Evolutionary conservation across 2,113 vertebrate species (phyloP).

Genomic region (Trogon surrucura): DNA sequence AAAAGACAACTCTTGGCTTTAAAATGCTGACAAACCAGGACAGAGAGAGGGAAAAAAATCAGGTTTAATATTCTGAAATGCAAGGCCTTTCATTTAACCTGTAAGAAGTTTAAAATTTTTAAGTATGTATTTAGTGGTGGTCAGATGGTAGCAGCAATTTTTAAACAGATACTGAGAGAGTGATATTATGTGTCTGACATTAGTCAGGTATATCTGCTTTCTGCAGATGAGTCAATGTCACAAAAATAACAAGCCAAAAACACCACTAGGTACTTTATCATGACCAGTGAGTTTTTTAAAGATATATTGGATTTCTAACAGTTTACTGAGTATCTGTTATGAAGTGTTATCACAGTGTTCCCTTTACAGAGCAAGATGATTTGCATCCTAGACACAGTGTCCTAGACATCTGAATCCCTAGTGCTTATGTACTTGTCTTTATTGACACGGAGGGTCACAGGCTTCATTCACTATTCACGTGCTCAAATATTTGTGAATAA

Average conservation of each 20-base stretch:
- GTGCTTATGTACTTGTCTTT: conserved; percentile 4
- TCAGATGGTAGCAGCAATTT: background rate
- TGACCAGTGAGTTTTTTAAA: background rate
- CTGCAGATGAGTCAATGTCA: background rate
- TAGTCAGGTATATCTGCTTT: background rate
- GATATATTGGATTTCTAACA: background rate
- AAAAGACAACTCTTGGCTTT: background rate
- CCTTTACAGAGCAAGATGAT: background rate
- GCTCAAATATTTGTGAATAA: conserved; percentile 64
- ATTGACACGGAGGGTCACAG: conserved; percentile 15
- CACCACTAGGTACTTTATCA: background rate
- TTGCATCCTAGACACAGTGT: background rate
- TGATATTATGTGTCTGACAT: background rate
- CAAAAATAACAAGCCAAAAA: background rate
- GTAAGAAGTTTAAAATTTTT: background rate
- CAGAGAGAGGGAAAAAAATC: background rate
- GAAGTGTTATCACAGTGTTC: background rate
- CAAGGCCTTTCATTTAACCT: background rate
- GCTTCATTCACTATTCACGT: conserved; percentile 49
- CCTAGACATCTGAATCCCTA: background rate
- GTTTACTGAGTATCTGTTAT: background rate
- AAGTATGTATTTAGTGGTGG: background rate
- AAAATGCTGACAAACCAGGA: background rate
- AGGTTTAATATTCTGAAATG: background rate
- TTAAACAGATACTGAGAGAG: background rate